Base-by-base conservation (phyloP, 2,888 invertebrate species). In the Sarcophaga rosellei region DNA sequence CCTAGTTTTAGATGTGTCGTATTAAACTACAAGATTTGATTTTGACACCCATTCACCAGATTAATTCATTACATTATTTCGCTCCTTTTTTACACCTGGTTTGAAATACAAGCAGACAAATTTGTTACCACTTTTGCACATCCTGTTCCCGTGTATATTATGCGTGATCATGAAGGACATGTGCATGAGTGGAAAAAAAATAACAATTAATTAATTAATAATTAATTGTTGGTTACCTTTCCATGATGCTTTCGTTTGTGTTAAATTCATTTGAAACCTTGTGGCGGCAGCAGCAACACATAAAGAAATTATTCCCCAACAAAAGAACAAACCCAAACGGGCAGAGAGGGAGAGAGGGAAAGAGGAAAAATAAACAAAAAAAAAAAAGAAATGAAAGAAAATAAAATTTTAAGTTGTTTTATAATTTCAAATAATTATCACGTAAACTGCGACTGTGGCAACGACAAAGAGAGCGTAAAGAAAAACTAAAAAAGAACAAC, bases 391-490 rank as follows among this genome's bases (percentile, higher is more conserved):
- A 53, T 17, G 53, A 53, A 53, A 53, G 17, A 12, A 68, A 61
- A 12, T 68, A 69, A 62, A 20, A 11, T 68, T 59, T 81, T 75
- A 45, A 72, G 65, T 82, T 76, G 25, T 82, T 72, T 65, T 72
- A 79, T 82, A 88, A 88, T 85, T 86, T 86, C 69, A 81, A 80
- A 77, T 74, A 81, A 85, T 87, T 86, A 88, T 87, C 85, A 88
- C 87, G 76, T 77, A 82, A 72, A 72, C 70, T 61, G 65, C 65
- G 45, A 15, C 23, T 65, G 80, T 80, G 69, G 45, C 57, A 53
- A 53, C n/a, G n/a, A 70, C 53, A 69, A 81, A 63, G 63, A 63
- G 70, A 70, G 57, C 62, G 63, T 75, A 12, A 53, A 17, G 57
- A 45, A 57, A 75, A 75, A 74, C 59, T 69, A 23, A 23, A 65